A percentile compares a stretch with the other conserved stretches of the same genome.
phyloP scores from a whole-genome alignment of 2,888 invertebrate species.

The Tinea semifulvella region DNA sequence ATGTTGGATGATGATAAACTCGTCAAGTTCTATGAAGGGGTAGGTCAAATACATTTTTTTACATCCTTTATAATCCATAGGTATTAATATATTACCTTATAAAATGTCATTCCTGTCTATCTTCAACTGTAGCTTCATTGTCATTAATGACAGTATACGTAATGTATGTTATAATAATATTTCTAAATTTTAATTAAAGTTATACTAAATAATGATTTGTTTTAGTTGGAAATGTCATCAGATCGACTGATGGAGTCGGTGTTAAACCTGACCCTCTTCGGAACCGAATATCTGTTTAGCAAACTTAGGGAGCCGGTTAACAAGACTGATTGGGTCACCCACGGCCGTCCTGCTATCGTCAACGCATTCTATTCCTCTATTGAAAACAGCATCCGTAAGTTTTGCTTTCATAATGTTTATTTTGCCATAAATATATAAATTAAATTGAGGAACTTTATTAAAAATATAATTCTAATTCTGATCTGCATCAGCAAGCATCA shows the following conservation, averaged over 20 bases:
- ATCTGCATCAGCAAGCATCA: too few species aligned
- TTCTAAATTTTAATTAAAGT: too few species aligned
- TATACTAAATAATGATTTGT: conserved; percentile 15
- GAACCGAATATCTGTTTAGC: conserved; percentile 80
- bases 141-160: too few species aligned
- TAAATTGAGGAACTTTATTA: too few species aligned
- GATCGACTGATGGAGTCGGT: conserved; percentile 79
- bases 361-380: conserved; percentile 88
- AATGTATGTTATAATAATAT: too few species aligned
- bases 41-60: too few species aligned
- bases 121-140: too few species aligned
- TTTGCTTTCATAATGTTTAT: too few species aligned
- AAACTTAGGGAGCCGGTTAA: conserved; percentile 81
- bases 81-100: not conserved
- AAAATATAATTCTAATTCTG: too few species aligned
- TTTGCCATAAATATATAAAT: too few species aligned
- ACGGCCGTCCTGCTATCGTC: conserved; percentile 84
- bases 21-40: conserved; percentile 78
- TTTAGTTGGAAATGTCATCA: conserved; percentile 74
- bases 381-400: conserved; percentile 89
- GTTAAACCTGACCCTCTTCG: conserved; percentile 80
- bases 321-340: conserved; percentile 87
- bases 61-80: not conserved
- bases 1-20: conserved; percentile 83
- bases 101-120: too few species aligned